These are phyloP conservation scores for Oriolus oriolus DNA, from an alignment of 2,113 vertebrate species.

Conservation along the genomic window DNA sequence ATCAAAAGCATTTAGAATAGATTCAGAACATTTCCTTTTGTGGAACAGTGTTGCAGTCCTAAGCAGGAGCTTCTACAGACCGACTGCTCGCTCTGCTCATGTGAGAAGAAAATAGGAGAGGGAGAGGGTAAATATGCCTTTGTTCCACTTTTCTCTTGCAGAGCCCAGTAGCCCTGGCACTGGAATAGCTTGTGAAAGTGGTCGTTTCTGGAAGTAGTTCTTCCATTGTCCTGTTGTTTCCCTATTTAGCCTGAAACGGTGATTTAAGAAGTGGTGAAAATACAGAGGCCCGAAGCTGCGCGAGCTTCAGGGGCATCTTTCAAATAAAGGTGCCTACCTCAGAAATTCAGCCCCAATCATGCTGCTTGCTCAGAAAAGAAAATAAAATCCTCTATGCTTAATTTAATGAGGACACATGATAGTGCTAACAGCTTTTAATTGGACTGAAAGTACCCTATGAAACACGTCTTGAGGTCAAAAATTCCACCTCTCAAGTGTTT, in stretches of 20 bases:
- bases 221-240: not conserved
- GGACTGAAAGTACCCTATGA: not conserved
- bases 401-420: not conserved
- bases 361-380: not conserved
- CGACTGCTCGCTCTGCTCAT: not conserved
- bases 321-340: not conserved
- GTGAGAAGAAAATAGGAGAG: not conserved
- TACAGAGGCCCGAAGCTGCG: not conserved
- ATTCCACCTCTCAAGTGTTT: not conserved
- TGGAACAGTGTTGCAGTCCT: not conserved
- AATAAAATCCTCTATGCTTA: not conserved
- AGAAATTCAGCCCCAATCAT: not conserved
- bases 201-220: not conserved
- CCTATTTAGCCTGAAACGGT: not conserved
- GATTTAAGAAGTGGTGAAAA: not conserved
- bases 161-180: not conserved
- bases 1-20: constrained; percentile 17
- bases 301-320: not conserved
- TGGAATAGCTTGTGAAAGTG: not conserved
- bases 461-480: not conserved
- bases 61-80: not conserved
- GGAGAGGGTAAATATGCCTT: not conserved
- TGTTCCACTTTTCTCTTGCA: not conserved
- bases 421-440: not conserved
- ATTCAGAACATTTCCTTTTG: not conserved